Evolutionary conservation across 2,797 vertebrate species (phyloP).

Genomic region (Paratrypauchen microcephalus): DNA sequence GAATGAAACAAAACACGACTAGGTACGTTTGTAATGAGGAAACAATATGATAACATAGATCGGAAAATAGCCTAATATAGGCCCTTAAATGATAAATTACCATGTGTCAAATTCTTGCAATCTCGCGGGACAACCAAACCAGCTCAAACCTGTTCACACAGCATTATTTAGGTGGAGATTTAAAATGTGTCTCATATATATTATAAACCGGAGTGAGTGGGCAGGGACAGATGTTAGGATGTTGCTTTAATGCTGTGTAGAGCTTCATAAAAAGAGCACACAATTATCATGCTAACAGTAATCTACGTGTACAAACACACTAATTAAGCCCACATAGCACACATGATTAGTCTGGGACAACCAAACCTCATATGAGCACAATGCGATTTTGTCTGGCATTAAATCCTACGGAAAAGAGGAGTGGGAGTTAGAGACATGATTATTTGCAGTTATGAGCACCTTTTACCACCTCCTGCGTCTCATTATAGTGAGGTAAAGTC

Average conservation of each 20-base stretch:
- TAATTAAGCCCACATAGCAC: conserved; percentile 68
- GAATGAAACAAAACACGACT: too few relatives aligned
- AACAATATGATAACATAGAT: too few relatives aligned
- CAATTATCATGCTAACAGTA: conserved; percentile 46
- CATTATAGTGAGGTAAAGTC: conserved; percentile 60
- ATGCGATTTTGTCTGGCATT: conserved; percentile 67
- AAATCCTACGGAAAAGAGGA: conserved; percentile 66
- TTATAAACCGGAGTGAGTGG: conserved; percentile 6
- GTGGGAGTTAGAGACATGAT: conserved; percentile 65
- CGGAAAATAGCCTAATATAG: too few relatives aligned
- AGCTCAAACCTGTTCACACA: not conserved
- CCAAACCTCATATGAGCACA: conserved; percentile 66
- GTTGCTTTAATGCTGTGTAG: conserved; percentile 1
- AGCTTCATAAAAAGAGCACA: conserved; percentile 31
- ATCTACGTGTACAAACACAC: conserved; percentile 56
- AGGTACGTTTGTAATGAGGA: too few relatives aligned
- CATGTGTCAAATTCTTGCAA: not conserved
- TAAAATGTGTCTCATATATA: conserved; percentile 6
- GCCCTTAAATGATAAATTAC: too few relatives aligned
- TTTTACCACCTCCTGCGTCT: conserved; percentile 71
- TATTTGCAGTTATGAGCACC: conserved; percentile 67
- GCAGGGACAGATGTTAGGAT: not conserved
- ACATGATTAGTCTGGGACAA: conserved; percentile 70
- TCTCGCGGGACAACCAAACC: not conserved
- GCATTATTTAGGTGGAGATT: conserved; percentile 2